A percentile compares a stretch with the other conserved stretches of the same genome.
Evolutionary conservation across 2,113 vertebrate genomes (phyloP).

Genomic region (Phylloscopus trochiloides): DNA sequence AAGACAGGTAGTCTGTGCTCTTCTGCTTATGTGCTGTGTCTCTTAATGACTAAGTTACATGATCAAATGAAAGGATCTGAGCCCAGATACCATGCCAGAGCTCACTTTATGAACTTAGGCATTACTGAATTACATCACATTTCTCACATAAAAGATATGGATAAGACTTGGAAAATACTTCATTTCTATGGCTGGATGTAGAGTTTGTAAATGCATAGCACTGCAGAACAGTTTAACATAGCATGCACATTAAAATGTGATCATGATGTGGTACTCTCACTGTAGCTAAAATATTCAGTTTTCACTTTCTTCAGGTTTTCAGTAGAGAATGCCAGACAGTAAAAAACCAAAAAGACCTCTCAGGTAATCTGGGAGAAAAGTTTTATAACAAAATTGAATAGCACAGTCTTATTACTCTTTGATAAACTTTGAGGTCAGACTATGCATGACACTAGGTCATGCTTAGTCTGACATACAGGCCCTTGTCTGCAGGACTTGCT

Average conservation of each 20-base stretch:
- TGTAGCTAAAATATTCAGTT: neutral
- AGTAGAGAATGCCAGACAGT: neutral
- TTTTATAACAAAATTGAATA: neutral
- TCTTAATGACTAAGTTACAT: neutral
- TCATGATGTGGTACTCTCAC: neutral
- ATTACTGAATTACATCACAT: neutral
- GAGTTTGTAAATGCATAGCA: neutral
- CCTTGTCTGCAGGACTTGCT: neutral
- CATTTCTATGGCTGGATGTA: neutral
- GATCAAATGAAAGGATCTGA: neutral
- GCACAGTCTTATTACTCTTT: neutral
- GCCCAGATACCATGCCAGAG: neutral
- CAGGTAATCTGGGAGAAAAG: neutral
- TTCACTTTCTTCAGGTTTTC: neutral
- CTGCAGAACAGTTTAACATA: neutral
- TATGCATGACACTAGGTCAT: neutral
- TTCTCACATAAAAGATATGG: neutral
- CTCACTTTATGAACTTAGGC: neutral
- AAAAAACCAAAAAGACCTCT: neutral
- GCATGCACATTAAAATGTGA: neutral
- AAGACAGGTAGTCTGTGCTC: neutral
- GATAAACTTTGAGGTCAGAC: neutral
- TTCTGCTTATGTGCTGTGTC: neutral
- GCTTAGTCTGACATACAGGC: neutral
- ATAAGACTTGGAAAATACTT: neutral